phyloP scores from a whole-genome alignment of 2,797 vertebrate species.

The Syngnathus acus region DNA sequence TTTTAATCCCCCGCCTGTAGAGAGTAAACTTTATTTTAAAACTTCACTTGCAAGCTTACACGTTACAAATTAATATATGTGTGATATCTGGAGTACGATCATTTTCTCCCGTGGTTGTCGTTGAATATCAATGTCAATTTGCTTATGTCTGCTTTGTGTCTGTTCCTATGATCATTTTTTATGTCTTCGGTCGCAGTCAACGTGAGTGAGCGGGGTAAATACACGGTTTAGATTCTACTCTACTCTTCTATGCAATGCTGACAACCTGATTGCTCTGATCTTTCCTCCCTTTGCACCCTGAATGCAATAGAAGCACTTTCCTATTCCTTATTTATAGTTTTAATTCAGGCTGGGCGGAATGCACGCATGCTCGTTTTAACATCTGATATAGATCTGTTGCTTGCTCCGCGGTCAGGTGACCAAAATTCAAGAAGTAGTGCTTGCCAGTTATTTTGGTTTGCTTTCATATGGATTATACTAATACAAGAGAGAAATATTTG shows the following conservation, averaged over 20 bases:
- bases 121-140: constrained; percentile 72
- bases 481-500: constrained; percentile 38
- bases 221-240: constrained; percentile 77
- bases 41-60: constrained; percentile 11
- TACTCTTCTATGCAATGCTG: constrained; percentile 65
- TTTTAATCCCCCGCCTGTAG: constrained; percentile 34
- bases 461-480: constrained; percentile 47
- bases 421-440: constrained; percentile 36
- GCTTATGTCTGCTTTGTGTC: constrained; percentile 78
- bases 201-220: constrained; percentile 99
- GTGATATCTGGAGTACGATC: constrained; percentile 26
- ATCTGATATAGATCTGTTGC: constrained; percentile 35
- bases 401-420: constrained; percentile 36
- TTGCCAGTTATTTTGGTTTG: constrained; percentile 29
- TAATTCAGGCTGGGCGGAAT: constrained; percentile 55
- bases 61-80: constrained; percentile 50
- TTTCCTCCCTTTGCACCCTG: constrained; percentile 33
- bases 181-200: constrained; percentile 90
- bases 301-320: constrained; percentile 54
- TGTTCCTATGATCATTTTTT: constrained; percentile 76
- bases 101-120: constrained; percentile 64
- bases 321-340: constrained; percentile 14
- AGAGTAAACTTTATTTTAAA: constrained; percentile 34
- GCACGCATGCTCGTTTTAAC: constrained; percentile 66
- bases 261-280: constrained; percentile 53